Evolutionary conservation across 2,113 vertebrate species (phyloP).

Genomic region (Struthidea cinerea): DNA sequence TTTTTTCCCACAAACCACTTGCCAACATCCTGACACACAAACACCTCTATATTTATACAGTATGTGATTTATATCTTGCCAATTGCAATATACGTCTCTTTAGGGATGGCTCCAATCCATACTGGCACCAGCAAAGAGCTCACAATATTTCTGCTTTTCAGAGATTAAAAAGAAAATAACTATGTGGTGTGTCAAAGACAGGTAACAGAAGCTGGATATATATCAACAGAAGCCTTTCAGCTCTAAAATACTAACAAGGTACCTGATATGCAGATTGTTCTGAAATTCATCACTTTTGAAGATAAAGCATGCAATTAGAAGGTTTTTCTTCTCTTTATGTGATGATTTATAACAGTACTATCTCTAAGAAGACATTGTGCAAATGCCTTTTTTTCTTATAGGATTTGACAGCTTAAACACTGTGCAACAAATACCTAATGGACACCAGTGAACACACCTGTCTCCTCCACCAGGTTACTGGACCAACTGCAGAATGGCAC

Average conservation of each 20-base stretch:
- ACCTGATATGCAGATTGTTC: conserved; percentile 21
- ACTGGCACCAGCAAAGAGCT: conserved; percentile 53
- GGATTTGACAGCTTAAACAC: neutral
- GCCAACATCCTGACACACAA: conserved; percentile 58
- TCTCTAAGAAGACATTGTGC: neutral
- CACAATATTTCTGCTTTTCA: conserved; percentile 37
- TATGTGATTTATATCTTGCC: conserved; percentile 61
- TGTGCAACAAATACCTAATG: neutral
- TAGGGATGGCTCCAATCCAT: conserved; percentile 57
- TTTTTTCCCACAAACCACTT: conserved; percentile 38
- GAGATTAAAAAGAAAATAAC: conserved; percentile 58
- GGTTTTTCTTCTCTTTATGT: conserved; percentile 17
- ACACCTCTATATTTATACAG: conserved; percentile 55
- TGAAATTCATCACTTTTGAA: conserved; percentile 44
- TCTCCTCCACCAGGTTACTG: neutral
- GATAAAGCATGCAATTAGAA: conserved; percentile 45
- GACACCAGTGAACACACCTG: neutral
- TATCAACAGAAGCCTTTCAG: conserved; percentile 45
- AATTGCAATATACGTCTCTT: conserved; percentile 47
- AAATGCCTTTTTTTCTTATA: neutral
- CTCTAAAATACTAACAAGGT: conserved; percentile 3
- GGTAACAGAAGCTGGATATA: conserved; percentile 38
- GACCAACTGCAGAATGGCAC: neutral
- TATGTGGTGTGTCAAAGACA: conserved; percentile 30
- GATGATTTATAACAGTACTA: conserved; percentile 15